A percentile compares a stretch with the other conserved stretches of the same genome.
Evolutionary conservation across 2,797 vertebrate genomes (phyloP).

Genomic region (Chrysocyon brachyurus): DNA sequence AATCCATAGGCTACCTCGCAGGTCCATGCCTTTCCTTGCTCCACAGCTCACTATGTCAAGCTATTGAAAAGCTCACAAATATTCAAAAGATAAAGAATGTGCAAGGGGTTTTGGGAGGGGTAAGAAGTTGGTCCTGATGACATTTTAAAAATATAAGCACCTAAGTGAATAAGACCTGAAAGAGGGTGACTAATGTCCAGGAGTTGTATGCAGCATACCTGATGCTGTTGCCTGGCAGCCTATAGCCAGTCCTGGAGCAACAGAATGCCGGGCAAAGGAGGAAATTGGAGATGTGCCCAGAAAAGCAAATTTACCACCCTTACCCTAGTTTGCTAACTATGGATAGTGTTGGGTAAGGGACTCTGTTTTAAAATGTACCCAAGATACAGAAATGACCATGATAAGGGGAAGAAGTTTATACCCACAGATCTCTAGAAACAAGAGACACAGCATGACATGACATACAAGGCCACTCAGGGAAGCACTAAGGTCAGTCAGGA

Average conservation of each 20-base stretch:
- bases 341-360: neutral
- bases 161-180: slow-evolving; percentile 72
- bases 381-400: neutral
- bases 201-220: slow-evolving; percentile 61
- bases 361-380: neutral
- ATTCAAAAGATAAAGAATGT: slow-evolving; percentile 6
- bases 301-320: neutral
- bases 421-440: neutral
- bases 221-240: slow-evolving; percentile 85
- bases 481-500: neutral
- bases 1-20: neutral
- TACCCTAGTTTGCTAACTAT: neutral
- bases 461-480: neutral
- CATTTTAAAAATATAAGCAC: slow-evolving; percentile 59
- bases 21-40: neutral
- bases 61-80: slow-evolving; percentile 12
- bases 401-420: neutral
- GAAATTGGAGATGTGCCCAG: neutral
- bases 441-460: neutral
- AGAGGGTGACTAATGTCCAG: slow-evolving; percentile 72
- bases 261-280: neutral
- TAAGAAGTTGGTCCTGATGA: neutral
- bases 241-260: slow-evolving; percentile 66
- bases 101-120: neutral
- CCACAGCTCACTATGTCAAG: neutral